Evolutionary conservation across 2,113 vertebrate genomes (phyloP).

Genomic region (Paradisaea rubra): DNA sequence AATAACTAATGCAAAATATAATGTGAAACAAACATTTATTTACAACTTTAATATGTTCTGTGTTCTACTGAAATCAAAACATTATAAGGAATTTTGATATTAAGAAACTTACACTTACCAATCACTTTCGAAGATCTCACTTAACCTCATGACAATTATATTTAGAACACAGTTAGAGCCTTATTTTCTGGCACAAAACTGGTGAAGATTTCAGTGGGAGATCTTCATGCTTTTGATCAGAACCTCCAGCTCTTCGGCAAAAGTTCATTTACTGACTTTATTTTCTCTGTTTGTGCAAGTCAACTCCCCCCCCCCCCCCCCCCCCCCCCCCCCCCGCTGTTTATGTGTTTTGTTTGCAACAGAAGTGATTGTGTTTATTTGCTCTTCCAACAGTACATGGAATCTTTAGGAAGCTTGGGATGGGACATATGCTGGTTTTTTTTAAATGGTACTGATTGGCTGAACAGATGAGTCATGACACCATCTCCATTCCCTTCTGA

Average conservation of each 20-base stretch:
- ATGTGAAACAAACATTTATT: not conserved
- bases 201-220: not conserved
- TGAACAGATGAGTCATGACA: not conserved
- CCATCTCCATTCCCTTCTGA: not conserved
- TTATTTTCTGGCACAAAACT: not conserved
- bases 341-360: not conserved
- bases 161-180: not conserved
- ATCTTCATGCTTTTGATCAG: not conserved
- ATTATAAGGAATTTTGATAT: not conserved
- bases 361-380: not conserved
- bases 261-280: not conserved
- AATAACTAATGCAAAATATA: not conserved
- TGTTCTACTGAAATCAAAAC: not conserved
- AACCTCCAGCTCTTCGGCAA: not conserved
- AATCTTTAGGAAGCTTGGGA: not conserved
- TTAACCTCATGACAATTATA: not conserved
- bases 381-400: not conserved
- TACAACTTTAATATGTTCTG: not conserved
- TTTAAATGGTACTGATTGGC: not conserved
- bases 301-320: accelerated
- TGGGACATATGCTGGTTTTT: not conserved
- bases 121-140: not conserved
- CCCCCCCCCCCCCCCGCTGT: accelerated
- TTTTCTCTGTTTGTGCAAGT: not conserved
- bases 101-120: not conserved